Base-by-base conservation (phyloP, 2,113 vertebrate genomes). In the Cichladusa arquata region DNA sequence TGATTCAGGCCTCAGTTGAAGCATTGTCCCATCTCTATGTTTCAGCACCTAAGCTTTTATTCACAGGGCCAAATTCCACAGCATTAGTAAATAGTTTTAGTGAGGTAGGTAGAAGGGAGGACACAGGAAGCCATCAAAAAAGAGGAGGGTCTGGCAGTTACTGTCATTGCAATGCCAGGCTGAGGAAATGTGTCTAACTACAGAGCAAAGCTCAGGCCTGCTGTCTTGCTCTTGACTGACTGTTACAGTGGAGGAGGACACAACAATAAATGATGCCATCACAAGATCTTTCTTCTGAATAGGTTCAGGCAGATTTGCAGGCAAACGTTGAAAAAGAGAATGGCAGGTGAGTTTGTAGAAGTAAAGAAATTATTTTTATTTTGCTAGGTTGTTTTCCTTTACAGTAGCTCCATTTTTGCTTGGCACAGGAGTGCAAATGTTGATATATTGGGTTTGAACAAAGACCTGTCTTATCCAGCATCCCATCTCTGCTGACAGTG, bases 281-380 rank as follows among this genome's bases (percentile, higher is more conserved):
- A 86, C 31, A 87, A 77, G 8, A 42, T 73, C 96, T 91, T 81
- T 96, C 70, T 91, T 87, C 48, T 67, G 45, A 67, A 28, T 56
- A 57, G 8, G 34, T 92, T 78, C 64, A 82, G 47, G 8, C 5
- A 54, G 14, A 84, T 84, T 86, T 85, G 71, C 66, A 88, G 80
- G 70, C 29, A 92, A 89, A 84, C 90, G 88, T 53, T 93, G 80
- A 84, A 80, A 93, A 88, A 45, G 87, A 62, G 60, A 81, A 77
- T 26, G 25, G 12, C 16, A 70, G 45, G 4, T 50, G 6, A 3
- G 2, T 36, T 77, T 86, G 8, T 67, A 25, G 73, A 77, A 38
- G 8, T 58, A 92, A 81, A 69, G 62, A 51, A 73, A 78, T 47
- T 19, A 14, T 81, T 86, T 72, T 81, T 76, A 40, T 64, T 19